Evolutionary conservation across 2,888 invertebrate species (phyloP).

Genomic region (Hyalella azteca): DNA sequence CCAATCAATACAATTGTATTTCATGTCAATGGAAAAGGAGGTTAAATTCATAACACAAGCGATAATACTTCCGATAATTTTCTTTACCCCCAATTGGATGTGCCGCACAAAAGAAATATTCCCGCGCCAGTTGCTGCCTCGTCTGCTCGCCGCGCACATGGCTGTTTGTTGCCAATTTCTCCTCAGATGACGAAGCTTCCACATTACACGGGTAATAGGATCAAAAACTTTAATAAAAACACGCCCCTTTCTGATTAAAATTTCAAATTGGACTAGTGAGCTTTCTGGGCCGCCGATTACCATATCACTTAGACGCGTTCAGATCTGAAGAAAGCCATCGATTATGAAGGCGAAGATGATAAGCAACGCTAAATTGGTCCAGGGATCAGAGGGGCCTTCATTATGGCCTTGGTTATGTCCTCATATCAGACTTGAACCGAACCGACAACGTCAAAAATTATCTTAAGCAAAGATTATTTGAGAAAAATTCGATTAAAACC

Average conservation of each 20-base stretch:
- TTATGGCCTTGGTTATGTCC: conserved; percentile 19
- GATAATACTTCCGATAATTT: too few relatives aligned
- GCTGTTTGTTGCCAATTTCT: not conserved
- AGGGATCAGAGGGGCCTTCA: conserved; percentile 22
- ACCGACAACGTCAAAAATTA: too few relatives aligned
- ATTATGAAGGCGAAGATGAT: conserved; percentile 10
- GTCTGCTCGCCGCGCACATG: too few relatives aligned
- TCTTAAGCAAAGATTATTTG: too few relatives aligned
- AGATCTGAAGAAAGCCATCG: conserved; percentile 32
- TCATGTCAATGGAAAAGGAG: too few relatives aligned
- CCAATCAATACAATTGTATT: too few relatives aligned
- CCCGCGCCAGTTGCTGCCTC: too few relatives aligned
- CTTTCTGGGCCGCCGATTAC: conserved; percentile 29
- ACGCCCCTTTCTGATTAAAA: conserved; percentile 35
- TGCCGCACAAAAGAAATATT: too few relatives aligned
- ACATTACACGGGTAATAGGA: conserved; percentile 30
- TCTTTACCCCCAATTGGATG: too few relatives aligned
- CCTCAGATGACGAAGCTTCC: conserved; percentile 17
- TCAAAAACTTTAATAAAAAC: conserved; percentile 37
- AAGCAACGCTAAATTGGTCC: conserved; percentile 16
- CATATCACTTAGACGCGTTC: conserved; percentile 33
- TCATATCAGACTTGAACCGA: not conserved
- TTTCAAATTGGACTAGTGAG: conserved; percentile 31
- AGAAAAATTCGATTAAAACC: too few relatives aligned
- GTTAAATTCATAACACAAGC: too few relatives aligned